These are phyloP conservation scores for Spisula solida DNA, from an alignment of 2,888 invertebrate genomes.

Conservation along the genomic window DNA sequence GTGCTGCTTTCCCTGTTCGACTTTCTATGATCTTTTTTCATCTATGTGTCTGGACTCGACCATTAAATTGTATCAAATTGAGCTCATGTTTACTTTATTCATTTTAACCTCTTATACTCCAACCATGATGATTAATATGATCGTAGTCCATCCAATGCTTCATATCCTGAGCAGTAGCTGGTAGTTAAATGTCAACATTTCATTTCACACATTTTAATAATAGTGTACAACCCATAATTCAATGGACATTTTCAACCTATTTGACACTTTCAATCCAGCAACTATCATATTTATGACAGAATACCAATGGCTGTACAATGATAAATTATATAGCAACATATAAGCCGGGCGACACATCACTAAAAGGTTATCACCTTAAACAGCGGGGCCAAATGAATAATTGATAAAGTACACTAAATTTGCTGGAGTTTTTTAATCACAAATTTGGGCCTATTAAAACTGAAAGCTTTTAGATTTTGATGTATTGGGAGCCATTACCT, in stretches of 20 bases:
- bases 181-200: background rate
- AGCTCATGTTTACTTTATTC: no score
- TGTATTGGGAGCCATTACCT: background rate
- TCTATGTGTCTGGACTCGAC: no score
- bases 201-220: background rate
- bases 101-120: no score
- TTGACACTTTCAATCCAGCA: constrained; percentile 13
- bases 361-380: background rate
- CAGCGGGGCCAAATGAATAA: background rate
- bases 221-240: background rate
- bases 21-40: no score
- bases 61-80: no score
- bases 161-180: no score
- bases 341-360: background rate
- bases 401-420: background rate
- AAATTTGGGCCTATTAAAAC: background rate
- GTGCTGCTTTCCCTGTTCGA: no score
- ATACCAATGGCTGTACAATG: background rate
- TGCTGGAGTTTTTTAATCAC: background rate
- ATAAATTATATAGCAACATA: constrained; percentile 9
- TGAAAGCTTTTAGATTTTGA: constrained; percentile 6
- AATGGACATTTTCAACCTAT: constrained; percentile 5
- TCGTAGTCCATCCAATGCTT: no score
- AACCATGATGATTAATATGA: no score
- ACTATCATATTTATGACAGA: constrained; percentile 18